Evolutionary conservation across 2,888 invertebrate genomes (phyloP).

Genomic region (Ectobius pallidus): DNA sequence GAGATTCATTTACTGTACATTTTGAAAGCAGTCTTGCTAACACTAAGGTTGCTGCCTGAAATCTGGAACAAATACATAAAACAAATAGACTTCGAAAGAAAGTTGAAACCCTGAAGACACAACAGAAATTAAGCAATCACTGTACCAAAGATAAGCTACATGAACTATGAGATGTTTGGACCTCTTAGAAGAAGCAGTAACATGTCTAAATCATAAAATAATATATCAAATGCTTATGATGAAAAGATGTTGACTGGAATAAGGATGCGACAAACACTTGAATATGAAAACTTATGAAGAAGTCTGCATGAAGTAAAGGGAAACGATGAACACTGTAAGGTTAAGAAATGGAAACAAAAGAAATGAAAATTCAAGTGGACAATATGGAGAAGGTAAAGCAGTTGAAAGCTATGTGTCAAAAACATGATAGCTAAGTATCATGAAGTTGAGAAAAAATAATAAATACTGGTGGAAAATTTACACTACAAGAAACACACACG

Average conservation of each 20-base stretch:
- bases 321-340: neutral
- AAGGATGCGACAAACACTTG: neutral
- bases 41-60: conserved; percentile 45
- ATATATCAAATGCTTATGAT: neutral
- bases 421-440: conserved; percentile 30
- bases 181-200: neutral
- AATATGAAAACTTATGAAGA: neutral
- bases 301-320: neutral
- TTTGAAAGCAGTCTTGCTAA: conserved; percentile 55
- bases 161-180: neutral
- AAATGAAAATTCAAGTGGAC: neutral
- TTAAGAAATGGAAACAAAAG: neutral
- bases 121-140: neutral
- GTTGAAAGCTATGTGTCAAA: neutral
- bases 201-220: no score
- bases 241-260: neutral
- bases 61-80: conserved; percentile 51
- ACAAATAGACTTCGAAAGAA: conserved; percentile 46
- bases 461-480: conserved; percentile 28
- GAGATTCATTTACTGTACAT: conserved; percentile 56
- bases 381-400: neutral
- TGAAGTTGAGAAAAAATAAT: conserved; percentile 42
- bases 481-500: conserved; percentile 54
- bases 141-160: neutral
- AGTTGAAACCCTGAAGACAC: conserved; percentile 24